Base-by-base conservation (phyloP, 2,113 vertebrate genomes). In the Alligator mississippiensis region DNA sequence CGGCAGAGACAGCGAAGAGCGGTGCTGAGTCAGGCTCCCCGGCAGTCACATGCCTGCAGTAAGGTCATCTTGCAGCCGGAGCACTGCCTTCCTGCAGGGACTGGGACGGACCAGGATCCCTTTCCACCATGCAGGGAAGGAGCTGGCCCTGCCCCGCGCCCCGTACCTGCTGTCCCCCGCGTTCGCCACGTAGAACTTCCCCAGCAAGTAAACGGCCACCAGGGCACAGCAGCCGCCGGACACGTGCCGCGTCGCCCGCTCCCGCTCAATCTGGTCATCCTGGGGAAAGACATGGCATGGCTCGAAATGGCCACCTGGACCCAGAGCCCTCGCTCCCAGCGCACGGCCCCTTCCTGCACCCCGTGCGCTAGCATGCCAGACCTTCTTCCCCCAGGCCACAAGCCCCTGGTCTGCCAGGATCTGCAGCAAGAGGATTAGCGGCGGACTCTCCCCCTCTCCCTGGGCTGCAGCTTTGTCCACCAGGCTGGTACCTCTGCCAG, bases 171-270 rank as follows among this genome's bases (percentile, higher is more conserved):
- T 99, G 94, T 99, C 99, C 3, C 99, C 99, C 6, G 99, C 98
- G 24, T 99, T 99, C 94, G 99, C 99, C 90, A 99, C 98, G 5
- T 99, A 99, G 94, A 99, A 98, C 95, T 99, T 99, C 91, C 99
- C 99, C 98, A 99, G 97, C 91, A 99, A 94, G 95, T 99, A 98
- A 84, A 99, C 72, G 21, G 98, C 98, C 87, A 98, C 98, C 97
- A 99, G 98, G 47, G 99, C 99, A 66, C 99, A 99, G 97, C 99
- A 99, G 38, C 99, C 99, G 66, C 99, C 99, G 0, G 98, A 97
- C 61, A 99, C 98, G 86, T 93, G 98, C 83, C 98, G 98, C 8
- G 98, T 98, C 0, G 22, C 92, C 83, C 98, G 98, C 84, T 99
- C 99, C 94, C 90, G 98, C 92, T 99, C 98, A 30, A 99, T 99